Percentiles rank a stretch among this genome's conserved stretches.
These are phyloP conservation scores for Simalia tracyae DNA, from an alignment of 2,797 vertebrate species.

Conservation along the genomic window DNA sequence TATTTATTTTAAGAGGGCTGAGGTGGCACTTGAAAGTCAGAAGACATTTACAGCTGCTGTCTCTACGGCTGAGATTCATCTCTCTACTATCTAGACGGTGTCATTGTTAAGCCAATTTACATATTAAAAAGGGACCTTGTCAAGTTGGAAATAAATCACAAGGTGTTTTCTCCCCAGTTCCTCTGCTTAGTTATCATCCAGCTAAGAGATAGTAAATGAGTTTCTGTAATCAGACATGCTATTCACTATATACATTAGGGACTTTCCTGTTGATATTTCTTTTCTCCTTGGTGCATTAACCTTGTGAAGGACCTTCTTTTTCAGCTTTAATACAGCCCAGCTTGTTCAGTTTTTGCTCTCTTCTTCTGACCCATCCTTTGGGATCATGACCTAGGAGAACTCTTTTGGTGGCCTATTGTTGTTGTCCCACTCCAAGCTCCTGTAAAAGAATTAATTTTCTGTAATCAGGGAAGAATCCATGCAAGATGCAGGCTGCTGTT, in stretches of 20 bases:
- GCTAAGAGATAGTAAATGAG: conserved; percentile 10
- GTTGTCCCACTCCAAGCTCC: background rate
- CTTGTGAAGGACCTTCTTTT: background rate
- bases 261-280: background rate
- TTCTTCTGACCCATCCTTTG: background rate
- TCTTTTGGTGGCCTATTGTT: background rate
- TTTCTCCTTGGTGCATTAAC: conserved; percentile 11
- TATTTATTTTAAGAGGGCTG: conserved; percentile 53
- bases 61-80: conserved; percentile 22
- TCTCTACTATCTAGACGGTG: conserved; percentile 47
- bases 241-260: background rate
- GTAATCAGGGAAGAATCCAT: background rate
- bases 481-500: background rate
- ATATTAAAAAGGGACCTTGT: conserved; percentile 38
- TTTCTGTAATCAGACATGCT: conserved; percentile 11
- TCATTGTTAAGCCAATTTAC: conserved; percentile 55
- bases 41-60: background rate
- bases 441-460: background rate
- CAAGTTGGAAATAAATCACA: conserved; percentile 23
- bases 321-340: background rate
- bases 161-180: background rate
- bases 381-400: background rate
- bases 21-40: conserved; percentile 43
- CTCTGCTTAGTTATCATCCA: background rate
- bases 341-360: background rate